A percentile compares a stretch with the other conserved stretches of the same genome.
phyloP scores from a whole-genome alignment of 2,113 vertebrate species.

The Synchiropus splendidus region DNA sequence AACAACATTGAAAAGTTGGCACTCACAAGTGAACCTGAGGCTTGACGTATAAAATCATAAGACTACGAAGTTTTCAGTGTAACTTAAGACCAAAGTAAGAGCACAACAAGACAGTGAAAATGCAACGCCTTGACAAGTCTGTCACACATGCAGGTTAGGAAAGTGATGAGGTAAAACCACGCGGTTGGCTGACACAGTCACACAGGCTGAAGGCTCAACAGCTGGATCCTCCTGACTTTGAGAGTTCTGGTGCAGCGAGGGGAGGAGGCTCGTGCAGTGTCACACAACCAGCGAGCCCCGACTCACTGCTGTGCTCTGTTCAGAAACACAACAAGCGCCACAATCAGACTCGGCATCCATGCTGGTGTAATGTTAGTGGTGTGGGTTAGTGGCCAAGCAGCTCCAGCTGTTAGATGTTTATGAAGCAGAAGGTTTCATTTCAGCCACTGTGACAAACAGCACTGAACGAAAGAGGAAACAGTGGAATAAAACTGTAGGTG shows the following conservation, averaged over 20 bases:
- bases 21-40: slow-evolving; percentile 51
- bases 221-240: not conserved
- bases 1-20: slow-evolving; percentile 21
- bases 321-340: slow-evolving; percentile 60
- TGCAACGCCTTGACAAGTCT: no score
- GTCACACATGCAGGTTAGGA: not conserved
- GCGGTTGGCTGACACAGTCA: no score
- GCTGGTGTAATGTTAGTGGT: slow-evolving; percentile 8
- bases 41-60: slow-evolving; percentile 8
- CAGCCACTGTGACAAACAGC: no score
- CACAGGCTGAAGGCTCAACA: no score
- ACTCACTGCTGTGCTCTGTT: slow-evolving; percentile 68
- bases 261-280: slow-evolving; percentile 24
- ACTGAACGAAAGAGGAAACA: no score
- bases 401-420: not conserved
- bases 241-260: slow-evolving; percentile 15
- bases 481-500: no score
- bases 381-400: slow-evolving; percentile 5
- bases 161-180: not conserved
- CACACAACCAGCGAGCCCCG: slow-evolving; percentile 69
- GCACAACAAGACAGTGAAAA: slow-evolving; percentile 30
- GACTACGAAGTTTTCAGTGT: slow-evolving; percentile 3
- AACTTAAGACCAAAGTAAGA: slow-evolving; percentile 19
- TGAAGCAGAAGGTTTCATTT: no score
- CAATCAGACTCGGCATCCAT: slow-evolving; percentile 48